These are phyloP conservation scores for Diabrotica balteata DNA, from an alignment of 2,888 invertebrate species.

Conservation along the genomic window DNA sequence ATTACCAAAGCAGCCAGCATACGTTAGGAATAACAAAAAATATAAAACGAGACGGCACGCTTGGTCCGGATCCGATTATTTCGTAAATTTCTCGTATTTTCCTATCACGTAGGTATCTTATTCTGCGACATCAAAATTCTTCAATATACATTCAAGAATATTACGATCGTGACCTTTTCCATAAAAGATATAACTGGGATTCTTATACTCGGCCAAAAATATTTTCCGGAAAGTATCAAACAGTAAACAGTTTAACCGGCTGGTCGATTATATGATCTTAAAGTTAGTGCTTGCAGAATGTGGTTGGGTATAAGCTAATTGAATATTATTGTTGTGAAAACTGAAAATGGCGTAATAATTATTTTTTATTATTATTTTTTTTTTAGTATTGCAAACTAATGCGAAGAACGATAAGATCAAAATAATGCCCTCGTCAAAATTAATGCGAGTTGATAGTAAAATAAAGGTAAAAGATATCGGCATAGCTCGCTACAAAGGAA, in stretches of 20 bases:
- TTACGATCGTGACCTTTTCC: constrained; percentile 54
- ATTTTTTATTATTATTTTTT: too few species aligned
- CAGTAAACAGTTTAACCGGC: neutral
- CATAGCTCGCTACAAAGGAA: too few species aligned
- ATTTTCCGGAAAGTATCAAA: constrained; percentile 16
- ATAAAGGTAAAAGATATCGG: too few species aligned
- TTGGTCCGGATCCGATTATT: constrained; percentile 10
- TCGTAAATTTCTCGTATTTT: constrained; percentile 34
- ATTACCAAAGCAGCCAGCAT: neutral
- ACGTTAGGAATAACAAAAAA: neutral
- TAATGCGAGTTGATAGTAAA: too few species aligned
- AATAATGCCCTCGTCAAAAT: too few species aligned
- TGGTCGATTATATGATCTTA: too few species aligned
- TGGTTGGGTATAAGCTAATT: too few species aligned
- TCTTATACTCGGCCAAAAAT: constrained; percentile 19
- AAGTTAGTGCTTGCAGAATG: too few species aligned
- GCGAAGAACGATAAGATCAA: too few species aligned
- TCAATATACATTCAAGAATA: constrained; percentile 57
- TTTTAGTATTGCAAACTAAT: too few species aligned
- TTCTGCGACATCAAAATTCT: constrained; percentile 56
- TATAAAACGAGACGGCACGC: neutral
- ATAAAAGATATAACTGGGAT: constrained; percentile 26
- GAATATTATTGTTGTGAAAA: too few species aligned
- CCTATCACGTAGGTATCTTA: constrained; percentile 55
- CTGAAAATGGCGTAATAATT: too few species aligned